These are phyloP conservation scores for Hypercompe scribonia DNA, from an alignment of 2,888 invertebrate species.

Conservation along the genomic window DNA sequence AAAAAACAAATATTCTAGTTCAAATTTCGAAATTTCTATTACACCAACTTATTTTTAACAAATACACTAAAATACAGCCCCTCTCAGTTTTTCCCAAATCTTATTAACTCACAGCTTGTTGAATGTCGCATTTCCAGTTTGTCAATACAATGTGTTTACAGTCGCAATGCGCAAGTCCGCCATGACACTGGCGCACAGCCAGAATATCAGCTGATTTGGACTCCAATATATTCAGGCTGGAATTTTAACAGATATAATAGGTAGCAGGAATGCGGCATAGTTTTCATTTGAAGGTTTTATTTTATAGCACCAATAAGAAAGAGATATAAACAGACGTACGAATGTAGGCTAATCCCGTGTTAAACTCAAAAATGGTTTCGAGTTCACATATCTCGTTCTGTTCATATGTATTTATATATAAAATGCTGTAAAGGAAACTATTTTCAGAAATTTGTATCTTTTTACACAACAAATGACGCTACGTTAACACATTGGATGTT, in stretches of 20 bases:
- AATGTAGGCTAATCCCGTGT: not conserved
- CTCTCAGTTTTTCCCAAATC: not conserved
- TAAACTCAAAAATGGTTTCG: not conserved
- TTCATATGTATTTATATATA: not conserved
- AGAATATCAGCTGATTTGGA: conserved; percentile 68
- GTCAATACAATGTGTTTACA: conserved; percentile 63
- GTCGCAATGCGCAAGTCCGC: conserved; percentile 75
- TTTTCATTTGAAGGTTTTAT: not conserved
- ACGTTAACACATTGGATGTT: not conserved
- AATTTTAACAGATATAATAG: conserved; percentile 47
- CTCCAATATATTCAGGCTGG: conserved; percentile 29
- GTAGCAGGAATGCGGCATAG: not conserved
- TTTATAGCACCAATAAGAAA: not conserved
- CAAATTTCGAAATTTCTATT: not conserved
- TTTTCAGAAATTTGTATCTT: too few species aligned
- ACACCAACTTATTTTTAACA: too few species aligned
- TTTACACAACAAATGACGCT: not conserved
- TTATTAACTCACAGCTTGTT: conserved; percentile 44
- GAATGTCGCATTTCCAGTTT: conserved; percentile 44
- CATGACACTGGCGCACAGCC: conserved; percentile 62
- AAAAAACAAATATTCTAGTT: not conserved
- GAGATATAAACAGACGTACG: not conserved
- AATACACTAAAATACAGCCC: not conserved
- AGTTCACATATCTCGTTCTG: too few species aligned
- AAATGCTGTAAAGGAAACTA: not conserved